A percentile compares a stretch with the other conserved stretches of the same genome.
Evolutionary conservation across 2,888 invertebrate genomes (phyloP).

Genomic region (Sphaeridia pumilis): DNA sequence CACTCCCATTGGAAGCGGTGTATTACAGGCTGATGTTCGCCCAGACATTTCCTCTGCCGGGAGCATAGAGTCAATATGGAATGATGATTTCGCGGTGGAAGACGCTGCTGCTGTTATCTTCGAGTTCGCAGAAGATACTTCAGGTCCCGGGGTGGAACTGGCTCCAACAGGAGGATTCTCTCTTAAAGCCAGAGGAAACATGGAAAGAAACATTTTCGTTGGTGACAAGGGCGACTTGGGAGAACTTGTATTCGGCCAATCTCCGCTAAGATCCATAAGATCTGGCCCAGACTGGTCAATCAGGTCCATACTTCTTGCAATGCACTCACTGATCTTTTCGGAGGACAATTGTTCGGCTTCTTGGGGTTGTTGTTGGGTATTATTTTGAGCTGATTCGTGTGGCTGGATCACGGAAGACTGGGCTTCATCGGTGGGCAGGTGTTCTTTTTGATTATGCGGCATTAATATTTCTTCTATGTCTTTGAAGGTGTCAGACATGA

Average conservation of each 20-base stretch:
- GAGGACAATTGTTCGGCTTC: background rate
- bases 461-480: slow-evolving; percentile 3
- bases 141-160: slow-evolving; percentile 13
- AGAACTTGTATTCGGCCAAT: slow-evolving; percentile 30
- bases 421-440: too few species aligned
- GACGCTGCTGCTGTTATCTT: background rate
- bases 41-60: slow-evolving; percentile 27
- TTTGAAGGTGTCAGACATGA: background rate
- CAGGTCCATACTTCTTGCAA: slow-evolving; percentile 34
- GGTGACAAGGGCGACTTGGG: slow-evolving; percentile 36
- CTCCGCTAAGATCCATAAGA: slow-evolving; percentile 32
- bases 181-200: slow-evolving; percentile 33
- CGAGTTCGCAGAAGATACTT: slow-evolving; percentile 6
- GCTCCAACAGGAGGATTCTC: too few species aligned
- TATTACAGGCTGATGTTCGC: background rate
- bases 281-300: slow-evolving; percentile 33
- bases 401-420: too few species aligned
- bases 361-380: background rate
- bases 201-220: slow-evolving; percentile 35
- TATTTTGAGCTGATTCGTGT: too few species aligned
- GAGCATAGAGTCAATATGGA: slow-evolving; percentile 34
- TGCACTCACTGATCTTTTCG: slow-evolving; percentile 36
- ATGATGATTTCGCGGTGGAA: slow-evolving; percentile 20
- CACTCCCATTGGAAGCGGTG: background rate
- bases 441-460: background rate